phyloP scores from a whole-genome alignment of 2,888 invertebrate genomes.

The Colostygia pectinataria region DNA sequence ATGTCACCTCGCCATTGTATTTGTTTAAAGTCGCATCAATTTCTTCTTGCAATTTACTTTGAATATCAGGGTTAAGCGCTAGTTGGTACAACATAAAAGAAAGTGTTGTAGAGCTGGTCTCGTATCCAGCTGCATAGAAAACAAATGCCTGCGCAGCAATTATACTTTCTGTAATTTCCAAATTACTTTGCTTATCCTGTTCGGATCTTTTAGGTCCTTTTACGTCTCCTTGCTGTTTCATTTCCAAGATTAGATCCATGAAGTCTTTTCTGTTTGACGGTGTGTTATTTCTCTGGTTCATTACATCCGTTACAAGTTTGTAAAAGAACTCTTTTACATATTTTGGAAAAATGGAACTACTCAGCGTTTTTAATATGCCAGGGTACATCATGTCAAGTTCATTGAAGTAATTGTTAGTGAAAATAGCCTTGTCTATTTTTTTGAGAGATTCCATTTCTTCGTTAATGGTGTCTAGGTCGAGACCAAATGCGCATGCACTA shows the following conservation, averaged over 20 bases:
- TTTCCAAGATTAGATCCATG: constrained; percentile 33
- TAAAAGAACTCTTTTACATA: constrained; percentile 41
- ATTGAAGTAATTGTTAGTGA: constrained; percentile 5
- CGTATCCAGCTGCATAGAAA: constrained; percentile 71
- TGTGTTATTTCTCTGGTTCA: constrained; percentile 45
- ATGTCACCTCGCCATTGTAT: constrained; percentile 54
- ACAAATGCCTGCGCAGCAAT: constrained; percentile 66
- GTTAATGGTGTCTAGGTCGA: constrained; percentile 44
- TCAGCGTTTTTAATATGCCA: constrained; percentile 43
- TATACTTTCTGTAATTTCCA: constrained; percentile 51
- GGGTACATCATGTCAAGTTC: constrained; percentile 55
- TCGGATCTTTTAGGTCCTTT: constrained; percentile 28
- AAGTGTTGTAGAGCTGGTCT: constrained; percentile 67
- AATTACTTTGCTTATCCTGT: constrained; percentile 20
- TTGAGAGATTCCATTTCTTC: constrained; percentile 28
- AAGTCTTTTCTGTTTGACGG: constrained; percentile 31
- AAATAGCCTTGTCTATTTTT: constrained; percentile 26
- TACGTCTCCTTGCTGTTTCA: constrained; percentile 45
- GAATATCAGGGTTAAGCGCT: constrained; percentile 58
- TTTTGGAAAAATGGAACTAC: constrained; percentile 42
- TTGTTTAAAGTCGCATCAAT: constrained; percentile 50
- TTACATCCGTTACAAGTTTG: constrained; percentile 40
- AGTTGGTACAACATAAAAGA: constrained; percentile 57
- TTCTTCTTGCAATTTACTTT: constrained; percentile 53
- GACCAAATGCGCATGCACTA: constrained; percentile 51